phyloP scores from a whole-genome alignment of 2,797 vertebrate genomes.

The Apogon hyalosoma region DNA sequence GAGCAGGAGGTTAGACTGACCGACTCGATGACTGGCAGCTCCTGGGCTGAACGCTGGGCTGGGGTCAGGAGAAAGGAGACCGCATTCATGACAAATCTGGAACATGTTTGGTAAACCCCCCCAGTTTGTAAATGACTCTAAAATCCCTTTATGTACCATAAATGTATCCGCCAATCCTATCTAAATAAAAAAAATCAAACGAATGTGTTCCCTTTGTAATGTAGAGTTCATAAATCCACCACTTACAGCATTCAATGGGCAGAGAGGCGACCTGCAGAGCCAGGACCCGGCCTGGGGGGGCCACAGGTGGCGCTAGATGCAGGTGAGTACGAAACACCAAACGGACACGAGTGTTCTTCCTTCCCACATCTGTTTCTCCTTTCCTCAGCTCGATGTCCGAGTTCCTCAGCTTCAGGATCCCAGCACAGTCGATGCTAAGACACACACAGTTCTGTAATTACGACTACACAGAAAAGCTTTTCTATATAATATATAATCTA shows the following conservation, averaged over 20 bases:
- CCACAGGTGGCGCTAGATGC: conserved; percentile 82
- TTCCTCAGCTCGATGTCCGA: conserved; percentile 95
- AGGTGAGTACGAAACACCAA: conserved; percentile 92
- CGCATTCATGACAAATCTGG: not conserved
- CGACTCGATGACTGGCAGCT: conserved; percentile 92
- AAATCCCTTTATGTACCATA: too few relatives aligned
- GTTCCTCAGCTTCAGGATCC: conserved; percentile 93
- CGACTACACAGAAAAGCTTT: too few relatives aligned
- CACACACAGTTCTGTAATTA: conserved; percentile 2
- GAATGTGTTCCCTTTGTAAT: not conserved
- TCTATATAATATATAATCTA: too few relatives aligned
- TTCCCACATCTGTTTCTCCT: conserved; percentile 94
- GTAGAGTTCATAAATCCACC: not conserved
- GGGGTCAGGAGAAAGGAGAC: conserved; percentile 11
- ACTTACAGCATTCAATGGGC: conserved; percentile 95
- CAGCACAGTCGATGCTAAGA: conserved; percentile 92
- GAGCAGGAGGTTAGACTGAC: conserved; percentile 89
- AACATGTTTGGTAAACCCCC: not conserved
- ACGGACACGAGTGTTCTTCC: conserved; percentile 93
- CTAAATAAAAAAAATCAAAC: too few relatives aligned
- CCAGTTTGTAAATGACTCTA: too few relatives aligned
- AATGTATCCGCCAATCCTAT: too few relatives aligned
- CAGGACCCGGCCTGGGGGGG: conserved; percentile 85
- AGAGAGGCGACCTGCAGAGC: conserved; percentile 91
- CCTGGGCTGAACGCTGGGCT: conserved; percentile 96